Conservation (phyloP, 2,797 vertebrate species). For the Aythya fuligula region DNA sequence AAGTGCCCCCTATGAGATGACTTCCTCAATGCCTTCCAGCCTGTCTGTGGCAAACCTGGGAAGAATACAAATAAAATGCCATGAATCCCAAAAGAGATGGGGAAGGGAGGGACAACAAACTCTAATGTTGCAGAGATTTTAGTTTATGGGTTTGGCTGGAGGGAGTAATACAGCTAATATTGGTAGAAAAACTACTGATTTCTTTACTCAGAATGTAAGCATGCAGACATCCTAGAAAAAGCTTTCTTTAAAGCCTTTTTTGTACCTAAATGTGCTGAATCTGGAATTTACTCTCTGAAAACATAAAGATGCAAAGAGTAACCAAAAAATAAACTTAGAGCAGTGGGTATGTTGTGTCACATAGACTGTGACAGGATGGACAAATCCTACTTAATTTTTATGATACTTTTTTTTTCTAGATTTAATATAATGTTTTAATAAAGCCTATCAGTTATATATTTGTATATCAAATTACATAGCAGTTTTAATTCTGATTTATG, state of each 20-base stretch:
- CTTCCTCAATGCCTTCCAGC: neutral
- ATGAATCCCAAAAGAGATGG: neutral
- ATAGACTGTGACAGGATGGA: neutral
- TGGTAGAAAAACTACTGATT: neutral
- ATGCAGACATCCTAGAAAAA: neutral
- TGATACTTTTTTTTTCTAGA: neutral
- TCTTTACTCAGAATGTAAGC: neutral
- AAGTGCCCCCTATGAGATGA: neutral
- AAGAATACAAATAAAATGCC: neutral
- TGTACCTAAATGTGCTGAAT: neutral
- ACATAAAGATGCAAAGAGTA: neutral
- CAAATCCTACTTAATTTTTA: neutral
- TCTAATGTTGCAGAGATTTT: rapidly evolving
- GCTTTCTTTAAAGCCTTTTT: neutral
- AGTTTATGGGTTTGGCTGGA: neutral
- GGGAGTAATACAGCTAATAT: neutral
- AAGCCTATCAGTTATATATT: neutral
- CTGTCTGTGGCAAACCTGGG: neutral
- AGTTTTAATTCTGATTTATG: neutral
- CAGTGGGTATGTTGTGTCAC: neutral
- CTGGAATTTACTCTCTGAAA: neutral
- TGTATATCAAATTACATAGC: neutral
- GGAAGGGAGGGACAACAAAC: neutral
- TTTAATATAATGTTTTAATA: neutral
- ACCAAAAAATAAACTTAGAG: neutral